Base-by-base conservation (phyloP, 1,140 invertebrate genomes). In the Leucophenga varia region DNA sequence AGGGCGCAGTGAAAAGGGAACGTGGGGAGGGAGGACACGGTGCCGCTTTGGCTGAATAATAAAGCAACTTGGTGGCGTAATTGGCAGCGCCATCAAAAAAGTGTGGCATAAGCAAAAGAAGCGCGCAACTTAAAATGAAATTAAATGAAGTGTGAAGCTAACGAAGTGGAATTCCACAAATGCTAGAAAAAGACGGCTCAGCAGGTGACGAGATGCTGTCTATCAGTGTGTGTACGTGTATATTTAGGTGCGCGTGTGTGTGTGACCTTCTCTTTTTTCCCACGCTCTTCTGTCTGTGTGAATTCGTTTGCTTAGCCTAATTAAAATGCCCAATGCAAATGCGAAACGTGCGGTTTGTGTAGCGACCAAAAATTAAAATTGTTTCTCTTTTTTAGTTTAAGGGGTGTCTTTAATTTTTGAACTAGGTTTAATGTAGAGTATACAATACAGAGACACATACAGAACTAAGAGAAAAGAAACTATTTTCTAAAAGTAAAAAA, bases 1-100 rank as follows among this genome's bases (percentile, higher is more conserved):
- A 3, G 13, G 21, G 14, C 21, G 14, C 36, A 22, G 7, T 30
- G 28, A 12, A 10, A 35, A 20, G 32, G 17, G 32, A 12, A 25
- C 14, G 20, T 10, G 5, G 3, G 22, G n/a, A 16, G 31, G 21
- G 53, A 25, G 14, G 8, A 5, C 20, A 25, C 13, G 28, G 13
- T 19, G 49, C 13, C 20, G 16, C n/a, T 38, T 44, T 10, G 19
- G 32, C 21, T 49, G 43, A 41, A 63, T 54, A 65, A 65, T 65
- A 67, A 67, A 67, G 59, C 63, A 63, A 65, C 63, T 65, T 67
- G 48, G 49, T 31, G 55, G 43, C 53, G 44, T 67, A 67, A 65
- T 65, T 65, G 61, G 63, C 59, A 67, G 46, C 39, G 30, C 25
- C 55, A 49, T 52, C 34, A 39, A 47, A 44, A 53, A 53, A 43